Evolutionary conservation across 2,888 invertebrate genomes (phyloP).

Genomic region (Fragum whitleyi): DNA sequence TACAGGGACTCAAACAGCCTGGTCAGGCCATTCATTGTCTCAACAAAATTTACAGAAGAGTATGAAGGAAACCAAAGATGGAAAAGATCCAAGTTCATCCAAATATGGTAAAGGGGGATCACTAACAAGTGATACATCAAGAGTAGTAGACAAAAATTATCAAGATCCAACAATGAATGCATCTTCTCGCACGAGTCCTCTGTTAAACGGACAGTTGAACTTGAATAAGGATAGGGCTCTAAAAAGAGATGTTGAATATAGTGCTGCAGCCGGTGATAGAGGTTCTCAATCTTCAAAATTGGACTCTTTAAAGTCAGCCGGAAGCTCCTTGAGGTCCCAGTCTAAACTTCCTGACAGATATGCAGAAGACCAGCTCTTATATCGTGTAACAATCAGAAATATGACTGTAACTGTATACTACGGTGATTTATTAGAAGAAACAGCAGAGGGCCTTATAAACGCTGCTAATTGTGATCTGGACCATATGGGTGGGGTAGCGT

Average conservation of each 20-base stretch:
- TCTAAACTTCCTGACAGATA: conserved; percentile 40
- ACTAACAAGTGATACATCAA: background rate
- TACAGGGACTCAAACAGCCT: conserved; percentile 20
- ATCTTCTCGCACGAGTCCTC: background rate
- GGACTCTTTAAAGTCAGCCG: conserved; percentile 2
- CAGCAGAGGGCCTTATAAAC: conserved; percentile 65
- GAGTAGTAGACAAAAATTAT: background rate
- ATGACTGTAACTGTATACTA: conserved; percentile 54
- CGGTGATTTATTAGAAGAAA: conserved; percentile 54
- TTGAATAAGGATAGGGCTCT: background rate
- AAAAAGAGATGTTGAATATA: background rate
- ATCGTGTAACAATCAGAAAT: conserved; percentile 37
- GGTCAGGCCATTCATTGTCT: background rate
- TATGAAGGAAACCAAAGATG: background rate
- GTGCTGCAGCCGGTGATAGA: background rate
- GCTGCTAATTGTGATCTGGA: conserved; percentile 63
- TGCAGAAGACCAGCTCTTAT: conserved; percentile 41
- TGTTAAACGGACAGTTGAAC: background rate
- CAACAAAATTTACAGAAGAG: background rate
- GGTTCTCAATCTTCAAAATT: background rate
- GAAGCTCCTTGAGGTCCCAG: background rate
- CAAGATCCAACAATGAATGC: background rate
- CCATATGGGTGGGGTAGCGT: conserved; percentile 64
- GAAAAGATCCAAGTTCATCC: background rate
- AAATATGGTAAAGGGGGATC: background rate